A percentile compares a stretch with the other conserved stretches of the same genome.
phyloP scores from a whole-genome alignment of 2,797 vertebrate species.

The Chiloscyllium punctatum region DNA sequence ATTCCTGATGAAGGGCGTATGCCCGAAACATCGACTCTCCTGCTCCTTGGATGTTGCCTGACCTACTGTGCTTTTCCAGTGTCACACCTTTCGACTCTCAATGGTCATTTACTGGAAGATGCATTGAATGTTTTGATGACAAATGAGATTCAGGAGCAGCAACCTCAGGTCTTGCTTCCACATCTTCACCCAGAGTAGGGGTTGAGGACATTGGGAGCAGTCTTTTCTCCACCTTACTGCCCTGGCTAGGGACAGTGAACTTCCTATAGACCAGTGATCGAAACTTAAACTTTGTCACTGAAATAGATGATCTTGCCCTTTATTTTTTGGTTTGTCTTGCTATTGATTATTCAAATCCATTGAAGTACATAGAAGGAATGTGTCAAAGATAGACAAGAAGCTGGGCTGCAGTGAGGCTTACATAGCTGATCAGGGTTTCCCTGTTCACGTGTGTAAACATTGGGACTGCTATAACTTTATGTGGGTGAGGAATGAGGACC shows the following conservation, averaged over 20 bases:
- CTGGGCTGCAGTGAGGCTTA: neutral
- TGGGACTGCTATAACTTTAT: neutral
- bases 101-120: no score
- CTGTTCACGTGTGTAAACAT: neutral
- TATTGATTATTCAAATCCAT: neutral
- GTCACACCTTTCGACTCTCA: no score
- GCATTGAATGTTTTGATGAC: neutral
- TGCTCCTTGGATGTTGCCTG: no score
- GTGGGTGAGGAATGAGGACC: neutral
- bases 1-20: no score
- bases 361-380: neutral
- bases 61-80: no score
- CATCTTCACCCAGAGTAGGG: neutral
- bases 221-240: neutral
- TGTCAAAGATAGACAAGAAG: neutral
- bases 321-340: neutral
- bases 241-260: neutral
- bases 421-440: neutral
- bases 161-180: neutral
- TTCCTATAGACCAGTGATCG: neutral
- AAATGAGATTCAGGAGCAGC: neutral
- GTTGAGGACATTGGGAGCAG: neutral
- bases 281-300: neutral
- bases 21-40: no score
- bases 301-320: neutral